phyloP scores from a whole-genome alignment of 2,888 invertebrate species.

The Drosophila merina region DNA sequence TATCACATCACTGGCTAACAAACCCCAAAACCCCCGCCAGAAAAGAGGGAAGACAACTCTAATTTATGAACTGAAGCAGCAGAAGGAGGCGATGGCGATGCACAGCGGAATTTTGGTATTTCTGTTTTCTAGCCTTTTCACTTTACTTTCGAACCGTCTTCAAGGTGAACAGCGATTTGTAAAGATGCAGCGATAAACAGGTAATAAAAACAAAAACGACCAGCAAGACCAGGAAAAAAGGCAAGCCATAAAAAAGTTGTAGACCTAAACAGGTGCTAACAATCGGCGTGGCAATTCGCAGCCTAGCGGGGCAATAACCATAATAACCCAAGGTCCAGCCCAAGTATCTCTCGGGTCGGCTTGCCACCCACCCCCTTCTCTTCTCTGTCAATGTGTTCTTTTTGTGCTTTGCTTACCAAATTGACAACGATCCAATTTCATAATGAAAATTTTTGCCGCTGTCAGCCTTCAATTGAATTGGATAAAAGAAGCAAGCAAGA shows the following conservation, averaged over 20 bases:
- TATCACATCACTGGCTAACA: slow-evolving; percentile 71
- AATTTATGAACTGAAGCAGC: slow-evolving; percentile 71
- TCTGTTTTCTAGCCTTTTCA: slow-evolving; percentile 39
- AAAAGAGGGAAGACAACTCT: slow-evolving; percentile 50
- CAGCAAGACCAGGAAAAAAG: slow-evolving; percentile 11
- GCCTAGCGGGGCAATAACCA: slow-evolving; percentile 37
- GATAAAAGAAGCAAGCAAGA: slow-evolving; percentile 54
- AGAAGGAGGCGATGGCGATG: slow-evolving; percentile 24
- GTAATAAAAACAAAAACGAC: slow-evolving; percentile 23
- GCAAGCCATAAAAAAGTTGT: slow-evolving; percentile 27
- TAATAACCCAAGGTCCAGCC: slow-evolving; percentile 22
- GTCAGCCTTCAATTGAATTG: slow-evolving; percentile 73
- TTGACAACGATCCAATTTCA: slow-evolving; percentile 84
- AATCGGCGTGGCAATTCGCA: slow-evolving; percentile 36
- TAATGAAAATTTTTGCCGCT: slow-evolving; percentile 81
- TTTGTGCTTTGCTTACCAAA: slow-evolving; percentile 56
- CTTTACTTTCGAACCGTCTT: slow-evolving; percentile 37
- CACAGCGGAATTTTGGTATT: slow-evolving; percentile 55
- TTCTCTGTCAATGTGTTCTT: not conserved
- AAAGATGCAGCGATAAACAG: slow-evolving; percentile 49
- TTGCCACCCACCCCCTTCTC: not conserved
- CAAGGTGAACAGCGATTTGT: slow-evolving; percentile 65
- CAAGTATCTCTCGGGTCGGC: not conserved
- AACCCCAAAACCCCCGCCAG: slow-evolving; percentile 12
- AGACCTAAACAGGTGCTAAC: slow-evolving; percentile 52